These are phyloP conservation scores for Rhagonycha lutea DNA, from an alignment of 2,888 invertebrate genomes.

Conservation along the genomic window DNA sequence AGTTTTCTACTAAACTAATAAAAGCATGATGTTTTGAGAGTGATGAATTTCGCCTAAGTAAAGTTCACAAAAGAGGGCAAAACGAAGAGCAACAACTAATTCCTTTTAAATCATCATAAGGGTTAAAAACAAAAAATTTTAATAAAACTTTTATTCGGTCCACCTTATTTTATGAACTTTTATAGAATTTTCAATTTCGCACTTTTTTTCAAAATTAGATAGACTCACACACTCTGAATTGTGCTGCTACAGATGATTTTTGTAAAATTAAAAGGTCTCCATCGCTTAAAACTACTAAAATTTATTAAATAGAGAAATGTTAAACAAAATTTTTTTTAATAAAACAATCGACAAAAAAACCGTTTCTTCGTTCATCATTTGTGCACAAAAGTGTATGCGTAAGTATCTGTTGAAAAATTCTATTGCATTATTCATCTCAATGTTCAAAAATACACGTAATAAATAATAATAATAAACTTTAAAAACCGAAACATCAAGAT, in stretches of 20 bases:
- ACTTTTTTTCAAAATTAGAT: conserved; percentile 24
- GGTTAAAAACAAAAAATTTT: conserved; percentile 1
- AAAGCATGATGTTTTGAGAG: conserved; percentile 46
- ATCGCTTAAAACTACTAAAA: conserved; percentile 44
- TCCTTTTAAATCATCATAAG: conserved; percentile 12
- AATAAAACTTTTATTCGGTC: neutral
- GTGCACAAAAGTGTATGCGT: conserved; percentile 3
- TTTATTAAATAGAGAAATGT: conserved; percentile 15
- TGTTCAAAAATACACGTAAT: neutral
- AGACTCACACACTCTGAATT: conserved; percentile 41
- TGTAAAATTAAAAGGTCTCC: conserved; percentile 47
- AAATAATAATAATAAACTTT: neutral
- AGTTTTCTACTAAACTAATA: conserved; percentile 50
- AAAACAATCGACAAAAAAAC: neutral
- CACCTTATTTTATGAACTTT: conserved; percentile 36
- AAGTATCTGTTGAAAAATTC: conserved; percentile 2
- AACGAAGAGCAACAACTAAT: conserved; percentile 22
- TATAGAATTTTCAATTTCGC: conserved; percentile 29
- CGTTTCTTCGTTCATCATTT: conserved; percentile 1
- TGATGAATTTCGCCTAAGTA: conserved; percentile 34
- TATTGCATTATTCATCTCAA: conserved; percentile 1
- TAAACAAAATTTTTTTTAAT: neutral
- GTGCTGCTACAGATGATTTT: conserved; percentile 42
- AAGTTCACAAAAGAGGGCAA: conserved; percentile 35
- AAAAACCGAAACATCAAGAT: neutral